A percentile compares a stretch with the other conserved stretches of the same genome.
These are phyloP conservation scores for Oegoconia quadripuncta DNA, from an alignment of 2,888 invertebrate species.

Conservation along the genomic window DNA sequence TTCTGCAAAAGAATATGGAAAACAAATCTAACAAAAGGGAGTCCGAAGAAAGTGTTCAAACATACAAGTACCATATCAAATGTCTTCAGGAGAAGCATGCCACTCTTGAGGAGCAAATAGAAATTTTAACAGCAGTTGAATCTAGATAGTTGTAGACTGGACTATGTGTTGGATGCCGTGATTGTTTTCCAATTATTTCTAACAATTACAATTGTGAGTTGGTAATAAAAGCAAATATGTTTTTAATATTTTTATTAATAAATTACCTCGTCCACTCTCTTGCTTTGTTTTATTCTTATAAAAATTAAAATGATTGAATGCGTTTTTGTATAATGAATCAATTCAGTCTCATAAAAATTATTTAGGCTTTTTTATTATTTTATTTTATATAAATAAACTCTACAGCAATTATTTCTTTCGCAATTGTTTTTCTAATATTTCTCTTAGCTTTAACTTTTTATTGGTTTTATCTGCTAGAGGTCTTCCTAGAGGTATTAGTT, in stretches of 20 bases:
- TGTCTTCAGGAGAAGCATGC: conserved; percentile 68
- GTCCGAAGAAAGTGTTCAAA: conserved; percentile 52
- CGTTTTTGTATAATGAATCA: no score
- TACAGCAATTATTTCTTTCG: conserved; percentile 34
- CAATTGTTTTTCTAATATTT: conserved; percentile 64
- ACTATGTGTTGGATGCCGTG: not conserved
- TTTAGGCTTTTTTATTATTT: no score
- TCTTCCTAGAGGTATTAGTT: conserved; percentile 81
- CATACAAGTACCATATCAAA: conserved; percentile 62
- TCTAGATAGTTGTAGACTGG: conserved; percentile 38
- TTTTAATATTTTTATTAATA: not conserved
- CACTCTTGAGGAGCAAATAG: conserved; percentile 67
- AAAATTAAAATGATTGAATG: no score
- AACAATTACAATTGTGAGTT: not conserved
- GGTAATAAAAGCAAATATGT: not conserved
- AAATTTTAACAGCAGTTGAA: conserved; percentile 65
- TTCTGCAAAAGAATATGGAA: conserved; percentile 48
- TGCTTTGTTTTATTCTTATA: not conserved
- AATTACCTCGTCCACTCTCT: not conserved
- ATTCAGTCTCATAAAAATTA: no score
- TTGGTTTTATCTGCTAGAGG: conserved; percentile 62
- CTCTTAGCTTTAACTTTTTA: conserved; percentile 60
- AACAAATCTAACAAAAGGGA: conserved; percentile 40
- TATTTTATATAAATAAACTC: no score
- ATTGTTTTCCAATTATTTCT: no score